A percentile compares a stretch with the other conserved stretches of the same genome.
Conservation (phyloP, 2,113 vertebrate species). For the Xenopus laevis region DNA sequence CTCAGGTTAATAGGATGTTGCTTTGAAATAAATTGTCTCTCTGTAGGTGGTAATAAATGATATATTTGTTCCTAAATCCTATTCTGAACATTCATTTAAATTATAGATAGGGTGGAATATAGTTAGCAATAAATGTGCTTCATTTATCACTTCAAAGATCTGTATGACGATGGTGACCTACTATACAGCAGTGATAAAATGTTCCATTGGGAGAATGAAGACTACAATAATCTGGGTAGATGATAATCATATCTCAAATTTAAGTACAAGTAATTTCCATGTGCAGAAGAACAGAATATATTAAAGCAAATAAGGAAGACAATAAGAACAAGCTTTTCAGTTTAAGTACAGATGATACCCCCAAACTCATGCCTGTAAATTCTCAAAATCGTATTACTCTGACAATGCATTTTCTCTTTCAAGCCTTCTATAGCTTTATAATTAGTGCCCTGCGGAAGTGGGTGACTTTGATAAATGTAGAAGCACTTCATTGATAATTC, state of each 20-base stretch:
- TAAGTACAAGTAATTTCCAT: slow-evolving; percentile 2
- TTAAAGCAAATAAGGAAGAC: neutral
- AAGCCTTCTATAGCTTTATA: neutral
- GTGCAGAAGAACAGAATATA: neutral
- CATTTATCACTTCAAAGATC: slow-evolving; percentile 13
- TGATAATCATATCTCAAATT: slow-evolving; percentile 12
- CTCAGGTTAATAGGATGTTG: neutral
- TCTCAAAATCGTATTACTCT: neutral
- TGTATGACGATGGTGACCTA: slow-evolving; percentile 8
- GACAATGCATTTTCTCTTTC: neutral
- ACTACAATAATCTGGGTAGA: slow-evolving; percentile 12
- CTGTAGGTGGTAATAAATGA: neutral
- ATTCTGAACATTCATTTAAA: slow-evolving; percentile 10
- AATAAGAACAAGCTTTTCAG: neutral
- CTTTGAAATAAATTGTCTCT: slow-evolving; percentile 18
- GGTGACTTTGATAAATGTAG: neutral
- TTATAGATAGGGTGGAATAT: slow-evolving; percentile 5
- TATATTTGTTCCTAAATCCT: slow-evolving; percentile 12
- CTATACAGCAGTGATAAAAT: slow-evolving; percentile 4
- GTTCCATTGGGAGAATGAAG: neutral
- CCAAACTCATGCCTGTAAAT: neutral
- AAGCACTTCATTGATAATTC: neutral
- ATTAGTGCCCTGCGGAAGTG: neutral
- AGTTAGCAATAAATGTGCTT: slow-evolving; percentile 18
- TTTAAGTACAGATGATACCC: neutral